These are phyloP conservation scores for Maccullochella peelii DNA, from an alignment of 2,113 vertebrate genomes.

Conservation along the genomic window DNA sequence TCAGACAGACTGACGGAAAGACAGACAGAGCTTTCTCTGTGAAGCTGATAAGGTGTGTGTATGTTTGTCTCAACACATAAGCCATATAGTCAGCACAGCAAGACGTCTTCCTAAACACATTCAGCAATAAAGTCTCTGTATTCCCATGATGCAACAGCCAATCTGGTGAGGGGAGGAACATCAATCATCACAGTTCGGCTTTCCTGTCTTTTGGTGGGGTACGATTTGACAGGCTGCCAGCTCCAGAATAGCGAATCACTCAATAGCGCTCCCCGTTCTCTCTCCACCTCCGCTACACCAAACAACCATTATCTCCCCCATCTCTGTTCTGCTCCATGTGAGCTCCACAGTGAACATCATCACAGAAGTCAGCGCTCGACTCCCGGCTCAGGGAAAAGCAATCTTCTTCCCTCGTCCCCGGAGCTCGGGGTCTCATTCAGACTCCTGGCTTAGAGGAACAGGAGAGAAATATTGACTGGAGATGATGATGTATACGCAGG, in stretches of 20 bases:
- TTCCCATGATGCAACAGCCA: slow-evolving; percentile 66
- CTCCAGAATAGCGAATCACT: slow-evolving; percentile 64
- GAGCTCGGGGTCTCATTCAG: slow-evolving; percentile 55
- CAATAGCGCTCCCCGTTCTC: slow-evolving; percentile 43
- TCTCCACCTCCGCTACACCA: slow-evolving; percentile 61
- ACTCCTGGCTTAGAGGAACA: slow-evolving; percentile 43
- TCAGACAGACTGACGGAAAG: background rate
- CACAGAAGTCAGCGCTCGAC: slow-evolving; percentile 44
- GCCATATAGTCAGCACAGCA: slow-evolving; percentile 22
- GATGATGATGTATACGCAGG: slow-evolving; percentile 24
- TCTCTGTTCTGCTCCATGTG: slow-evolving; percentile 66
- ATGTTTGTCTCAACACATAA: slow-evolving; percentile 31
- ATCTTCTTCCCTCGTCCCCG: slow-evolving; percentile 36
- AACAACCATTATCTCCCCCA: slow-evolving; percentile 73
- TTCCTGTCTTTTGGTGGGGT: slow-evolving; percentile 42
- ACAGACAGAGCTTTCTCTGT: background rate
- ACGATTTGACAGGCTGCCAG: slow-evolving; percentile 68
- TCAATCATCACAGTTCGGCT: slow-evolving; percentile 61
- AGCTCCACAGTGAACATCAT: slow-evolving; percentile 63
- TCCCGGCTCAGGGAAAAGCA: slow-evolving; percentile 63
- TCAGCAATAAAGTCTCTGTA: slow-evolving; percentile 42
- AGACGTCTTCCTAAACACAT: slow-evolving; percentile 35
- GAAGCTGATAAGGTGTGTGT: slow-evolving; percentile 12
- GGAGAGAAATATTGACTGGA: slow-evolving; percentile 49
- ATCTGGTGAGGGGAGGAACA: slow-evolving; percentile 55